These are phyloP conservation scores for Lasioglossum albipes DNA, from an alignment of 1,140 invertebrate species.

Conservation along the genomic window DNA sequence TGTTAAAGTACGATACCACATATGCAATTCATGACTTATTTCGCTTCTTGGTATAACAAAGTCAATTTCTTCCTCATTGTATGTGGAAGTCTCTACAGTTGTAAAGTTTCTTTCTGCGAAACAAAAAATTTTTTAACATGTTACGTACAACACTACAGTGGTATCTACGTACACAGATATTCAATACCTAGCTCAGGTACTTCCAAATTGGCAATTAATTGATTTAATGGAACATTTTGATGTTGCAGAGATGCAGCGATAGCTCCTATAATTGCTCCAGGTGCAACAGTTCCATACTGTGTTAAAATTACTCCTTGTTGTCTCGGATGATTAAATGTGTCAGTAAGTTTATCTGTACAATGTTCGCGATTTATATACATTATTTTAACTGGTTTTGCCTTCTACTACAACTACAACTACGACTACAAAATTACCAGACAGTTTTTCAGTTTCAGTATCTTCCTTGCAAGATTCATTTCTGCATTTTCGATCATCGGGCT, in stretches of 20 bases:
- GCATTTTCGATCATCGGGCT: background rate
- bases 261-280: constrained; percentile 81
- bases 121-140: background rate
- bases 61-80: constrained; percentile 60
- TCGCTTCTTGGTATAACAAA: constrained; percentile 60
- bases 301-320: constrained; percentile 83
- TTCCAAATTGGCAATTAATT: constrained; percentile 31
- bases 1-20: constrained; percentile 56
- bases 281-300: constrained; percentile 81
- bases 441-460: constrained; percentile 51
- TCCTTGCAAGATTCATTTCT: constrained; percentile 8
- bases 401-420: background rate
- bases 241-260: constrained; percentile 82
- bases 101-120: constrained; percentile 28
- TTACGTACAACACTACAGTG: background rate
- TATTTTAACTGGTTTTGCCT: background rate
- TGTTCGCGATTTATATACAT: background rate
- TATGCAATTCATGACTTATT: constrained; percentile 58
- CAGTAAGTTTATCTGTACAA: constrained; percentile 54
- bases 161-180: background rate
- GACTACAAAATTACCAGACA: constrained; percentile 60
- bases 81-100: constrained; percentile 19
- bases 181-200: constrained; percentile 2
- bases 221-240: constrained; percentile 78
- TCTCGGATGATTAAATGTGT: constrained; percentile 79